Percentiles rank a stretch among this genome's conserved stretches.
Conservation (phyloP, 1,140 invertebrate genomes). For the Drosophila elegans region DNA sequence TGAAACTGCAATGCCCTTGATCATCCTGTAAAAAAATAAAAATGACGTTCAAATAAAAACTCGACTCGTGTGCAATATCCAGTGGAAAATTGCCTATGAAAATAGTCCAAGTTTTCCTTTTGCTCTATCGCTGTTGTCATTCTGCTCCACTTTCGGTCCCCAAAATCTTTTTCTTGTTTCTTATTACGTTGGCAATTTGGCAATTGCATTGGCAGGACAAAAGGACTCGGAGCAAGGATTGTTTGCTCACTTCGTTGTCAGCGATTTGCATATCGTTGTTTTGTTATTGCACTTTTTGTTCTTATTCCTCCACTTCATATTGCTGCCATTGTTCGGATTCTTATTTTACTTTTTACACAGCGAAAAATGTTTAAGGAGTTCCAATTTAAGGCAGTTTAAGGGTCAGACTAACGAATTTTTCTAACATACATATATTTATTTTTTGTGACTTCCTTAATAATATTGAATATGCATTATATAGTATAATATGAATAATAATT, state of each 20-base stretch:
- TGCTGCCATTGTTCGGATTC: slow-evolving; percentile 41
- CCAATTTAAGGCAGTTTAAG: no score
- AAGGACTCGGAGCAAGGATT: slow-evolving; percentile 38
- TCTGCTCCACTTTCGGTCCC: not conserved
- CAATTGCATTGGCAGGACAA: slow-evolving; percentile 46
- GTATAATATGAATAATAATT: no score
- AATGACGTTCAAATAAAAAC: not conserved
- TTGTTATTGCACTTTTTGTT: slow-evolving; percentile 41
- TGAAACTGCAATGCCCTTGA: not conserved
- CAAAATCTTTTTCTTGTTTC: slow-evolving; percentile 32
- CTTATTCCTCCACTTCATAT: slow-evolving; percentile 32
- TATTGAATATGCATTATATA: no score
- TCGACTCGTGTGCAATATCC: slow-evolving; percentile 4
- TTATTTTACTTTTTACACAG: slow-evolving; percentile 20
- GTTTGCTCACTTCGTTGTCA: slow-evolving; percentile 51
- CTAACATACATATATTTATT: no score
- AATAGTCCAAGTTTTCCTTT: slow-evolving; percentile 27
- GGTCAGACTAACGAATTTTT: no score
- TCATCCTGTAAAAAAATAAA: not conserved
- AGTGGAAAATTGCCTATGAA: slow-evolving; percentile 27
- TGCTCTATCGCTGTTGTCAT: slow-evolving; percentile 16
- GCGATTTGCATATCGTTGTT: slow-evolving; percentile 63
- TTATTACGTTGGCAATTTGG: slow-evolving; percentile 52
- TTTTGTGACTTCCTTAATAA: no score
- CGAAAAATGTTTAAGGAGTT: not conserved